Evolutionary conservation across 2,888 invertebrate genomes (phyloP).

Genomic region (Aproaerema taeniolella): DNA sequence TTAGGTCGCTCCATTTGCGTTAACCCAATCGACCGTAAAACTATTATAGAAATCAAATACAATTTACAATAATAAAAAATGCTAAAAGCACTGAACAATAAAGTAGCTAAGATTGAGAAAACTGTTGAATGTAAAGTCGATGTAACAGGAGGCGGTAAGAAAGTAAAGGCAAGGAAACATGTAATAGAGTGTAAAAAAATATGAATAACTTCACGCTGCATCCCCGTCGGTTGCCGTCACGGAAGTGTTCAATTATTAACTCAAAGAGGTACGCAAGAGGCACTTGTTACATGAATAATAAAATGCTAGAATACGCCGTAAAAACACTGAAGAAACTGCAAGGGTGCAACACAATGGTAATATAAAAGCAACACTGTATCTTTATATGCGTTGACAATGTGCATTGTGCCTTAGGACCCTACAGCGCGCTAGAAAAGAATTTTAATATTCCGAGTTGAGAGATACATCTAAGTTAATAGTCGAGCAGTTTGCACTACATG

Average conservation of each 20-base stretch:
- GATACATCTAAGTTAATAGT: conserved; percentile 41
- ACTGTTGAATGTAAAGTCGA: not conserved
- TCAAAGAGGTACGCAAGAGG: conserved; percentile 57
- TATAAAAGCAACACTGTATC: conserved; percentile 71
- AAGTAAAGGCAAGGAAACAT: no score
- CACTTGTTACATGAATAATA: conserved; percentile 70
- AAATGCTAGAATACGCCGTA: conserved; percentile 61
- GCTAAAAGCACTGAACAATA: no score
- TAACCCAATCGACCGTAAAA: no score
- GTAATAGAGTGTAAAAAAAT: conserved; percentile 27
- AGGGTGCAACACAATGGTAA: conserved; percentile 64
- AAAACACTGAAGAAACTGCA: conserved; percentile 62
- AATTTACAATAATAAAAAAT: no score
- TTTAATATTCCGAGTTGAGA: conserved; percentile 40
- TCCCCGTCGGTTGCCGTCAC: conserved; percentile 45
- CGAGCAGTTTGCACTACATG: conserved; percentile 42
- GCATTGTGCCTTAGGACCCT: conserved; percentile 56
- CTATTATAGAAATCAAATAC: no score
- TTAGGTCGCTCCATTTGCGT: no score
- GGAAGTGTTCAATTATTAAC: conserved; percentile 68
- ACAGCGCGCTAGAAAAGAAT: conserved; percentile 28
- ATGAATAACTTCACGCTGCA: conserved; percentile 31
- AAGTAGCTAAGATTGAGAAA: no score
- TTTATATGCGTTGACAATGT: conserved; percentile 70
- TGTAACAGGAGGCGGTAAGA: not conserved